phyloP scores from a whole-genome alignment of 1,140 invertebrate species.

The Papilio polyxenes region DNA sequence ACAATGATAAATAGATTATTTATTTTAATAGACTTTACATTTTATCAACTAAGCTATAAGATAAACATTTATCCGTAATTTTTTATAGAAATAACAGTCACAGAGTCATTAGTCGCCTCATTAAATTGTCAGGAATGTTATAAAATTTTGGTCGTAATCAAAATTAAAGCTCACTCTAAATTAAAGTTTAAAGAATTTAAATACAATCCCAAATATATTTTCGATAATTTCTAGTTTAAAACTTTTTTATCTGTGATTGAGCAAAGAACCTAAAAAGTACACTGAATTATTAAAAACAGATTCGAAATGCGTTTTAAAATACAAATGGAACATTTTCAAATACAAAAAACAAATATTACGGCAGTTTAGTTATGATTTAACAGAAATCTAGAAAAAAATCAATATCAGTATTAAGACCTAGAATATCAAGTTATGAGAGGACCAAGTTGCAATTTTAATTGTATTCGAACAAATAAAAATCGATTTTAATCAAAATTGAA shows the following conservation, averaged over 20 bases:
- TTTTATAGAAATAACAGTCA: conserved; percentile 4
- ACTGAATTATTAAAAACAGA: neutral
- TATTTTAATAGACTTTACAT: conserved; percentile 29
- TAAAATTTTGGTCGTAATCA: conserved; percentile 41
- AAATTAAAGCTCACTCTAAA: conserved; percentile 49
- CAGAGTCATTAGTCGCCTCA: conserved; percentile 41
- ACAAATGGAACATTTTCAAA: conserved; percentile 45
- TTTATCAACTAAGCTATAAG: conserved; percentile 23
- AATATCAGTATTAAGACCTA: neutral
- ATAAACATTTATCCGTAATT: conserved; percentile 28
- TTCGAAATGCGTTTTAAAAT: conserved; percentile 3
- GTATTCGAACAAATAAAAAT: neutral
- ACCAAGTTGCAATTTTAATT: conserved; percentile 27
- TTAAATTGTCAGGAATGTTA: conserved; percentile 53
- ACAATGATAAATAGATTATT: conserved; percentile 14
- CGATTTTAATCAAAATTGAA: neutral
- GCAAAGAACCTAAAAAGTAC: neutral
- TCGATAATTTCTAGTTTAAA: neutral
- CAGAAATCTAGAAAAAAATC: no score
- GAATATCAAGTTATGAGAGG: conserved; percentile 3
- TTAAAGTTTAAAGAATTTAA: conserved; percentile 35
- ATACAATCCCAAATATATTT: conserved; percentile 31
- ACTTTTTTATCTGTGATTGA: neutral
- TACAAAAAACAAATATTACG: no score
- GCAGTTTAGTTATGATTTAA: no score